Evolutionary conservation across 2,888 invertebrate species (phyloP).

Genomic region (Sinelater perroti): DNA sequence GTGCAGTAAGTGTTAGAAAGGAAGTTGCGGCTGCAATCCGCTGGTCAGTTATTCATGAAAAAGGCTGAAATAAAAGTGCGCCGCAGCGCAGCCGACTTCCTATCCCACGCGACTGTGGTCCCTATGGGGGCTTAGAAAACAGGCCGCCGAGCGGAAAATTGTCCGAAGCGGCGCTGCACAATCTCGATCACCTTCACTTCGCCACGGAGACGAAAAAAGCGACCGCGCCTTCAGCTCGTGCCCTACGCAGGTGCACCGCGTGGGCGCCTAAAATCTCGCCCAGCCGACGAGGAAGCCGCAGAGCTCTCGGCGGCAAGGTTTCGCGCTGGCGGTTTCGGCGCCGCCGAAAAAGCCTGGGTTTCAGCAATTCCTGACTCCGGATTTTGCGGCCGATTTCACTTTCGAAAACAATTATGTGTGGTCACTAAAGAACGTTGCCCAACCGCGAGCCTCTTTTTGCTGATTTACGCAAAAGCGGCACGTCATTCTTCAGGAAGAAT

Average conservation of each 20-base stretch:
- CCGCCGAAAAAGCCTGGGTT: no score
- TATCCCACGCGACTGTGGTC: conserved; percentile 30
- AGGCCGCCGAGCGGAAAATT: conserved; percentile 33
- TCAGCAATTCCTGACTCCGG: background rate
- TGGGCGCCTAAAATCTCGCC: background rate
- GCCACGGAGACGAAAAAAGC: conserved; percentile 34
- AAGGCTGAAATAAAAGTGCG: conserved; percentile 35
- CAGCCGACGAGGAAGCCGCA: conserved; percentile 7
- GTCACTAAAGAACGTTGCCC: conserved; percentile 28
- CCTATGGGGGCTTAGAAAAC: conserved; percentile 25
- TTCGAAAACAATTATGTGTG: conserved; percentile 33
- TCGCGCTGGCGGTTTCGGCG: no score
- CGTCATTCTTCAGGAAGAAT: background rate
- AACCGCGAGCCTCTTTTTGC: conserved; percentile 5
- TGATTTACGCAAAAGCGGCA: no score
- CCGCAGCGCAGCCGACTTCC: conserved; percentile 29
- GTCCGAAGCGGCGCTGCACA: conserved; percentile 37
- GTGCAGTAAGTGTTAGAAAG: conserved; percentile 30
- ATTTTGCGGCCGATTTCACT: conserved; percentile 30
- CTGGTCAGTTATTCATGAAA: conserved; percentile 33
- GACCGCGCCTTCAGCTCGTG: conserved; percentile 34
- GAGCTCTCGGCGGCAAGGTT: no score
- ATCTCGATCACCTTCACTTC: conserved; percentile 50
- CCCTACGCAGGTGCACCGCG: conserved; percentile 21
- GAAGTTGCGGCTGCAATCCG: conserved; percentile 22